Conservation (phyloP, 2,888 invertebrate genomes). For the Lysandra bellargus region DNA sequence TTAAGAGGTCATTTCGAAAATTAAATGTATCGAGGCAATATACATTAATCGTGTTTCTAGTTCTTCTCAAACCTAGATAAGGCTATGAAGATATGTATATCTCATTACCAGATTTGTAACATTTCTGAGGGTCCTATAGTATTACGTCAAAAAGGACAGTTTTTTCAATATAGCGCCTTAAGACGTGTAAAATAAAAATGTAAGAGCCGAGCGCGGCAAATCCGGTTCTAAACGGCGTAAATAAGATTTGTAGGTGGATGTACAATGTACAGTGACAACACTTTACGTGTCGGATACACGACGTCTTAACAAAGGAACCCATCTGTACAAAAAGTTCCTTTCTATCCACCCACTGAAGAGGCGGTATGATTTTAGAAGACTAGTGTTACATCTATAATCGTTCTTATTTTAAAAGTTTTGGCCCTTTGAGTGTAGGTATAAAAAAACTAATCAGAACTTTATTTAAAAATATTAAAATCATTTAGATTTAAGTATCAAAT, state of each 20-base stretch:
- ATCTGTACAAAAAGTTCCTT: conserved; percentile 2
- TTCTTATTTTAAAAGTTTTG: not conserved
- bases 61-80: too few relatives aligned
- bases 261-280: conserved; percentile 36
- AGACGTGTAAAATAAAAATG: conserved; percentile 59
- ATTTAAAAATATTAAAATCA: too few relatives aligned
- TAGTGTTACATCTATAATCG: not conserved
- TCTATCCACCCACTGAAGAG: not conserved
- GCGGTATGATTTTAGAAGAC: not conserved
- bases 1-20: too few relatives aligned
- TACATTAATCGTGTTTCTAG: too few relatives aligned
- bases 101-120: too few relatives aligned
- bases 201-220: conserved; percentile 57
- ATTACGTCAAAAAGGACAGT: too few relatives aligned
- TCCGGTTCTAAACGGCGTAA: conserved; percentile 58
- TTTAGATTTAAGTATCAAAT: too few relatives aligned
- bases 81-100: too few relatives aligned
- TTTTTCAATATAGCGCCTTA: too few relatives aligned
- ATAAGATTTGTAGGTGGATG: conserved; percentile 60
- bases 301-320: conserved; percentile 13
- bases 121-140: too few relatives aligned
- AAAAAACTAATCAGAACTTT: too few relatives aligned
- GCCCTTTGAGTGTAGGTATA: not conserved
- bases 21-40: too few relatives aligned
- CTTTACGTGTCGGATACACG: conserved; percentile 34